A percentile compares a stretch with the other conserved stretches of the same genome.
Conservation (phyloP, 30 jellyfish, hydroid and myxozoan species). For the Chironex yamaguchii region DNA sequence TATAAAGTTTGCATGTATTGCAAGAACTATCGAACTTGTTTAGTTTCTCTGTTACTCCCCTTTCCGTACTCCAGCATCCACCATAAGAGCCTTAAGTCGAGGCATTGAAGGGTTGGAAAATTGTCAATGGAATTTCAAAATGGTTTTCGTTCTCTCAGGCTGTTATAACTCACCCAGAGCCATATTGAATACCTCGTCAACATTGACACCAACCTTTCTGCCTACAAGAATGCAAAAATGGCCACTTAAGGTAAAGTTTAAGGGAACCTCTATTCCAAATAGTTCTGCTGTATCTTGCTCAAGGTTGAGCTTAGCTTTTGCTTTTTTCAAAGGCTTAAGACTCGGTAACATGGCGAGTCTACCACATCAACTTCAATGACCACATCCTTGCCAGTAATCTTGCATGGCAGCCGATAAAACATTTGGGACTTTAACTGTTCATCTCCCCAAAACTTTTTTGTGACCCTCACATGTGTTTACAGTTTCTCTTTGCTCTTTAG, state of each 20-base stretch:
- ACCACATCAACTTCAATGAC: constrained; percentile 5
- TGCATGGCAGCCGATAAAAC: constrained; percentile 3
- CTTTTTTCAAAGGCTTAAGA: constrained; percentile 42
- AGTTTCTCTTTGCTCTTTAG: background rate
- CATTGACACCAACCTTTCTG: background rate
- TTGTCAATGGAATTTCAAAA: constrained; percentile 6
- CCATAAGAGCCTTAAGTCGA: constrained; percentile 14
- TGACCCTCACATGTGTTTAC: background rate
- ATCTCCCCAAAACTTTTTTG: constrained; percentile 56
- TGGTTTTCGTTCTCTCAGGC: constrained; percentile 1
- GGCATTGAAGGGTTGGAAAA: constrained; percentile 34
- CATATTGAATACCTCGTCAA: background rate
- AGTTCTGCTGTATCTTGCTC: constrained; percentile 23
- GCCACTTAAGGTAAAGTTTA: constrained; percentile 24
- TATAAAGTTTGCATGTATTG: constrained; percentile 13
- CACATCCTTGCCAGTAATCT: background rate
- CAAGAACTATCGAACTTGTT: constrained; percentile 8
- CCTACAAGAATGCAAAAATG: constrained; percentile 32
- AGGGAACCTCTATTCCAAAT: constrained; percentile 34
- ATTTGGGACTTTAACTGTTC: background rate
- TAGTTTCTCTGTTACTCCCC: background rate
- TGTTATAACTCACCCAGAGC: background rate
- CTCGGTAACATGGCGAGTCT: constrained; percentile 32
- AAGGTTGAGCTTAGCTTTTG: constrained; percentile 32
- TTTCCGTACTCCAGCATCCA: background rate